A percentile compares a stretch with the other conserved stretches of the same genome.
Conservation (phyloP, 2,888 invertebrate species). For the Calameuta idolon region DNA sequence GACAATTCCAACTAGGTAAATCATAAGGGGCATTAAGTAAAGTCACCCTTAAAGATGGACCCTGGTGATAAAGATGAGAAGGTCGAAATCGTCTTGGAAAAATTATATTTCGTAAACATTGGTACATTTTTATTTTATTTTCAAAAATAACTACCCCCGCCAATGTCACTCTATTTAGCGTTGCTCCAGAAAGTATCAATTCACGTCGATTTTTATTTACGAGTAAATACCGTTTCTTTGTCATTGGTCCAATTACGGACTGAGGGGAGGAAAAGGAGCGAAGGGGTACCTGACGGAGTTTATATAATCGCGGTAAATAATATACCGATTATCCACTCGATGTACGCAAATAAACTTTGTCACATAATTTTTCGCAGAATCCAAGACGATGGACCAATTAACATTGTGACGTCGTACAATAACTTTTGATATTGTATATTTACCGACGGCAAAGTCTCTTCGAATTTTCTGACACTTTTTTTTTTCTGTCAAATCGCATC, state of each 20-base stretch:
- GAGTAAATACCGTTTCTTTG: not conserved
- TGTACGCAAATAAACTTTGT: not conserved
- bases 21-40: not conserved
- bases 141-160: not conserved
- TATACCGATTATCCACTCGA: not conserved
- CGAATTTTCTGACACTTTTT: not conserved
- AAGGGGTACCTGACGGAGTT: not conserved
- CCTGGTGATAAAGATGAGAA: not conserved
- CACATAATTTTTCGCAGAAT: not conserved
- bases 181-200: not conserved
- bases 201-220: not conserved
- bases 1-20: not conserved
- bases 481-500: not conserved
- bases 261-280: not conserved
- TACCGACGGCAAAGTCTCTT: not conserved
- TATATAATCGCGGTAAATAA: not conserved
- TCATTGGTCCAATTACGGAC: not conserved
- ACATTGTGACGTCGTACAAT: not conserved
- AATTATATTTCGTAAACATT: too few species aligned
- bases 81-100: not conserved
- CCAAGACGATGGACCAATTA: not conserved
- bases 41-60: not conserved
- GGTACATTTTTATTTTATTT: not conserved
- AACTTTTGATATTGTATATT: not conserved
- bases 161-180: not conserved